These are phyloP conservation scores for Aspidiotus destructor DNA, from an alignment of 2,888 invertebrate genomes.

Conservation along the genomic window DNA sequence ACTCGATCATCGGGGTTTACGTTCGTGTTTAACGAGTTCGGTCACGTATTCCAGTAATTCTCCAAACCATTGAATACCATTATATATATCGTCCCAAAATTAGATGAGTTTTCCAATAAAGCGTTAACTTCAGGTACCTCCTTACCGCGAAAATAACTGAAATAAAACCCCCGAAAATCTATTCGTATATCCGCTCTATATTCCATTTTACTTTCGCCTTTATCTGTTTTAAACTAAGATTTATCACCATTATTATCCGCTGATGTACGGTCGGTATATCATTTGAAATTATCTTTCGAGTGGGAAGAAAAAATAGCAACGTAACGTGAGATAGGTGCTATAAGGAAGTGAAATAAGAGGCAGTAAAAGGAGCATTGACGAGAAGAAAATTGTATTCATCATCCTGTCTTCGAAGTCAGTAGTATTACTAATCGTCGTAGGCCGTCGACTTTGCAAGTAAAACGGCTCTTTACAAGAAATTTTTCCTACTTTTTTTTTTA, in stretches of 20 bases:
- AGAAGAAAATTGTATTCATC: too few species aligned
- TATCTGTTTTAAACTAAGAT: slow-evolving; percentile 25
- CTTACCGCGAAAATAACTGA: slow-evolving; percentile 20
- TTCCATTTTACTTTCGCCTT: slow-evolving; percentile 28
- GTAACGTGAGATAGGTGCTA: too few species aligned
- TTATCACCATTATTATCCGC: slow-evolving; percentile 14
- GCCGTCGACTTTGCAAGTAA: too few species aligned
- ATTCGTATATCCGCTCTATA: slow-evolving; percentile 24
- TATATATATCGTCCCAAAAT: slow-evolving; percentile 25
- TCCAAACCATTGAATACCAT: slow-evolving; percentile 32
- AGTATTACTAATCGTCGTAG: too few species aligned
- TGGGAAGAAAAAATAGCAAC: too few species aligned
- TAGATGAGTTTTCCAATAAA: slow-evolving; percentile 31
- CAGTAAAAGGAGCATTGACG: too few species aligned
- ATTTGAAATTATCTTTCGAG: slow-evolving; percentile 1
- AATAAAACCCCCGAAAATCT: slow-evolving; percentile 21
- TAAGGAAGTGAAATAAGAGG: too few species aligned
- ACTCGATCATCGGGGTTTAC: slow-evolving; percentile 4
- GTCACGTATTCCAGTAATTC: slow-evolving; percentile 29
- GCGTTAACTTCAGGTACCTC: slow-evolving; percentile 8
- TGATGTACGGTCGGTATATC: slow-evolving; percentile 24
- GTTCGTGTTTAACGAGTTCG: slow-evolving; percentile 10
- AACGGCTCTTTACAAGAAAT: too few species aligned
- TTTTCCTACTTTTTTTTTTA: too few species aligned
- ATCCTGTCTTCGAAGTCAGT: too few species aligned